These are phyloP conservation scores for Tachysurus fulvidraco DNA, from an alignment of 2,113 vertebrate species.

Conservation along the genomic window DNA sequence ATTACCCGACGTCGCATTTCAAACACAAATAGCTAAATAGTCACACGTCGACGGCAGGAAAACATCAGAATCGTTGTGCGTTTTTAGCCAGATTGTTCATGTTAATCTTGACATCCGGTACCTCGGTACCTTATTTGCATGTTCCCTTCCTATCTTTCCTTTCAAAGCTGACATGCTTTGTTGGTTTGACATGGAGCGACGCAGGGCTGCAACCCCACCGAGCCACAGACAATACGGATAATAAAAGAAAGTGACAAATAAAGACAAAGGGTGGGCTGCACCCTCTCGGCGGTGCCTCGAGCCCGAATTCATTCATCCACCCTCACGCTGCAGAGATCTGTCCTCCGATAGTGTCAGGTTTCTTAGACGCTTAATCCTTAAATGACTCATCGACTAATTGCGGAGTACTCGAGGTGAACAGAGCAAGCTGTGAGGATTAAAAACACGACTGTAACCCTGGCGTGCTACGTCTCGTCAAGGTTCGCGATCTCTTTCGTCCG, in stretches of 20 bases:
- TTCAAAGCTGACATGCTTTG: neutral
- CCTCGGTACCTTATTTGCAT: conserved; percentile 18
- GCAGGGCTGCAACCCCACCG: conserved; percentile 22
- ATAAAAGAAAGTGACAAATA: conserved; percentile 40
- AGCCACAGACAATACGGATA: conserved; percentile 42
- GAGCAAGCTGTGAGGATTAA: conserved; percentile 19
- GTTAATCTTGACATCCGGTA: conserved; percentile 5
- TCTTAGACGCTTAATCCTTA: conserved; percentile 27
- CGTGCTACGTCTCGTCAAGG: neutral
- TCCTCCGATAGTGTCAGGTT: neutral
- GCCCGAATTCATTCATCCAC: conserved; percentile 45
- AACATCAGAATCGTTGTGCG: neutral
- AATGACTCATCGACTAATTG: conserved; percentile 43
- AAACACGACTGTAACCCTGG: neutral
- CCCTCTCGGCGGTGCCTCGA: conserved; percentile 8
- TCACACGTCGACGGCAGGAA: neutral
- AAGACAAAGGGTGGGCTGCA: conserved; percentile 23
- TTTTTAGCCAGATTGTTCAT: neutral
- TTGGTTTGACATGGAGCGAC: neutral
- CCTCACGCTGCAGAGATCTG: conserved; percentile 17
- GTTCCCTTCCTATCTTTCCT: neutral
- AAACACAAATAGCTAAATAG: neutral
- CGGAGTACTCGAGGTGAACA: neutral
- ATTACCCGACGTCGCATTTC: neutral
- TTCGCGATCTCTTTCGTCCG: conserved; percentile 1